phyloP scores from a whole-genome alignment of 2,888 invertebrate species.

The Electrophaes corylata region DNA sequence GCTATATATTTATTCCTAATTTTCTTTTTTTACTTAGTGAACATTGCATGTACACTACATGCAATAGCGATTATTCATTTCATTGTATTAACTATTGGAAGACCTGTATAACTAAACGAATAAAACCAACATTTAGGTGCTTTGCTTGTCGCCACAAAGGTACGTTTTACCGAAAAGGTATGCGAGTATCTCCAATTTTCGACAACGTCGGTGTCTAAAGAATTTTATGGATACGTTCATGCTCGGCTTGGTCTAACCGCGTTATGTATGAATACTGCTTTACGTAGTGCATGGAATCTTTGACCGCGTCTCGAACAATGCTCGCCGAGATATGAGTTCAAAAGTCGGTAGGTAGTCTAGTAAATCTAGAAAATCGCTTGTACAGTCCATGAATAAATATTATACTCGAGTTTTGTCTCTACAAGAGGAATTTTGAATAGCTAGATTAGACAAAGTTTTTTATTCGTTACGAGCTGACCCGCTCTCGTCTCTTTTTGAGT shows the following conservation, averaged over 20 bases:
- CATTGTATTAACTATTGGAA: no score
- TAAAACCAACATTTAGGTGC: no score
- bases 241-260: constrained; percentile 16
- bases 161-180: background rate
- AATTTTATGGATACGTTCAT: constrained; percentile 27
- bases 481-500: no score
- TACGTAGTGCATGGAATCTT: constrained; percentile 25
- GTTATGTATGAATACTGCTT: constrained; percentile 19
- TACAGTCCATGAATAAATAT: constrained; percentile 3
- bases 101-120: no score
- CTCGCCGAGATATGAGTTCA: constrained; percentile 26
- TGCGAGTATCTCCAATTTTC: constrained; percentile 5
- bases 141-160: background rate
- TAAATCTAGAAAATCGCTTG: constrained; percentile 14
- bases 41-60: no score
- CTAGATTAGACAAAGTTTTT: background rate
- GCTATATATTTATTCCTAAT: no score
- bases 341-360: constrained; percentile 20
- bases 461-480: background rate
- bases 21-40: no score
- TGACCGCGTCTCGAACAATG: constrained; percentile 33
- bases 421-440: background rate
- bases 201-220: constrained; percentile 6
- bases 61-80: no score
- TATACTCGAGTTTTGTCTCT: background rate